A percentile compares a stretch with the other conserved stretches of the same genome.
Evolutionary conservation across 1,140 invertebrate genomes (phyloP).

Genomic region (Aricia agestis): DNA sequence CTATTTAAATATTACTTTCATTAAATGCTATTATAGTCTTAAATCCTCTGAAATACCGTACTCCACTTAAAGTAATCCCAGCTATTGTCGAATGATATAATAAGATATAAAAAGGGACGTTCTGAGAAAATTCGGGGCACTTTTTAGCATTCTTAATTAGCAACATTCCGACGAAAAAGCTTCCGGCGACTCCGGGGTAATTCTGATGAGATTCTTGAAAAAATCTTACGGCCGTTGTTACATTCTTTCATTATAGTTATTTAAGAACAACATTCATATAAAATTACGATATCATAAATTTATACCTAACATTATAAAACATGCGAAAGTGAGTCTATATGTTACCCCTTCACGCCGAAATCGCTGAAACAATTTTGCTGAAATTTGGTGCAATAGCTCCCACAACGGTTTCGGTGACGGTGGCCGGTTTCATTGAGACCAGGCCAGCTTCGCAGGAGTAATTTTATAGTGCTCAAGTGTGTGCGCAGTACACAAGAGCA

Average conservation of each 20-base stretch:
- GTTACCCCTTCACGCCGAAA: too few species aligned
- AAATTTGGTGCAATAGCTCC: too few species aligned
- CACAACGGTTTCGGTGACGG: too few species aligned
- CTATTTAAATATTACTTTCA: not conserved
- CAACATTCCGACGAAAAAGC: not conserved
- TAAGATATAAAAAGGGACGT: not conserved
- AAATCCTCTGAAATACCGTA: not conserved
- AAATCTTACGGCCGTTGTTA: not conserved
- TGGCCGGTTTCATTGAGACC: too few species aligned
- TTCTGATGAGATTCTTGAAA: slow-evolving; percentile 3
- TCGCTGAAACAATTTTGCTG: too few species aligned
- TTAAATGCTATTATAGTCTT: not conserved
- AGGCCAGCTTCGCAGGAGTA: too few species aligned
- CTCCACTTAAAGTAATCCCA: not conserved
- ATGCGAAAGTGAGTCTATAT: too few species aligned
- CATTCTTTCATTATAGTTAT: not conserved
- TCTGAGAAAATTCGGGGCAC: not conserved
- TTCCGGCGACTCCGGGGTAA: not conserved
- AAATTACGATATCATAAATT: too few species aligned
- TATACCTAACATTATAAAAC: too few species aligned
- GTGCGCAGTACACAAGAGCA: too few species aligned
- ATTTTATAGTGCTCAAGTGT: too few species aligned
- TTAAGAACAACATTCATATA: not conserved
- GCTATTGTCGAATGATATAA: not conserved
- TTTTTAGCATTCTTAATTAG: slow-evolving; percentile 3